Evolutionary conservation across 2,888 invertebrate species (phyloP).

Genomic region (Melieria omissa): DNA sequence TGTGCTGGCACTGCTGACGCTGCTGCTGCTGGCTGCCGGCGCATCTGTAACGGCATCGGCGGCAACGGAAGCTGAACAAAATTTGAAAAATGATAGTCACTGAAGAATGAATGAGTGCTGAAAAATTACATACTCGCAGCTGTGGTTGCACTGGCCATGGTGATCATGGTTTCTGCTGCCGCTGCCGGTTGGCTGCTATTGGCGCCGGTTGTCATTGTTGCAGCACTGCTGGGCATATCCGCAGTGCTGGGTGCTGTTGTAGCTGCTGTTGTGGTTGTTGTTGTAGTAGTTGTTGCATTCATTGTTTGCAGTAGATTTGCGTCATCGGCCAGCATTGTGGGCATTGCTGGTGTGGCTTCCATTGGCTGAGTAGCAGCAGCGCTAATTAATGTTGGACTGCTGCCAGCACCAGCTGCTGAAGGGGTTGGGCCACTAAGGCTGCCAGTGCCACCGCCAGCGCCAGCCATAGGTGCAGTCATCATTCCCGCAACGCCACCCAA

Average conservation of each 20-base stretch:
- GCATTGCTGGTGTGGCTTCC: constrained; percentile 13
- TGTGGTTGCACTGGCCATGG: constrained; percentile 36
- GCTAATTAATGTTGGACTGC: constrained; percentile 24
- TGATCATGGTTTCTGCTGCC: constrained; percentile 6
- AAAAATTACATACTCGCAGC: constrained; percentile 27
- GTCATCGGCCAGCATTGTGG: constrained; percentile 29
- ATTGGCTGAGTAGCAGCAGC: constrained; percentile 7
- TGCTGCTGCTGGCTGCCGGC: constrained; percentile 42
- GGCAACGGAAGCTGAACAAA: constrained; percentile 4
- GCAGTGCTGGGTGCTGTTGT: constrained; percentile 23
- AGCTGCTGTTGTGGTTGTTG: constrained; percentile 19
- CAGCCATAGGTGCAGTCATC: constrained; percentile 23
- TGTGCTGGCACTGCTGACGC: constrained; percentile 37
- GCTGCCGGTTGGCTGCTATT: constrained; percentile 21
- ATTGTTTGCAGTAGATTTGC: constrained; percentile 17
- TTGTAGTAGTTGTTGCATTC: constrained; percentile 30
- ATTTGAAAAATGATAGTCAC: background rate
- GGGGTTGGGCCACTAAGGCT: constrained; percentile 18
- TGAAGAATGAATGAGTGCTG: constrained; percentile 10
- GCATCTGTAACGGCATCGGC: constrained; percentile 42
- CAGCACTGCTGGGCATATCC: background rate
- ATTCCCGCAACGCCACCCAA: constrained; percentile 7
- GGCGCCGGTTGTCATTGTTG: constrained; percentile 18
- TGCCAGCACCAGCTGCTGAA: constrained; percentile 29
- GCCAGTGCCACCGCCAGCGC: constrained; percentile 28